A percentile compares a stretch with the other conserved stretches of the same genome.
phyloP scores from a whole-genome alignment of 2,113 vertebrate species.

The Pseudopipra pipra region DNA sequence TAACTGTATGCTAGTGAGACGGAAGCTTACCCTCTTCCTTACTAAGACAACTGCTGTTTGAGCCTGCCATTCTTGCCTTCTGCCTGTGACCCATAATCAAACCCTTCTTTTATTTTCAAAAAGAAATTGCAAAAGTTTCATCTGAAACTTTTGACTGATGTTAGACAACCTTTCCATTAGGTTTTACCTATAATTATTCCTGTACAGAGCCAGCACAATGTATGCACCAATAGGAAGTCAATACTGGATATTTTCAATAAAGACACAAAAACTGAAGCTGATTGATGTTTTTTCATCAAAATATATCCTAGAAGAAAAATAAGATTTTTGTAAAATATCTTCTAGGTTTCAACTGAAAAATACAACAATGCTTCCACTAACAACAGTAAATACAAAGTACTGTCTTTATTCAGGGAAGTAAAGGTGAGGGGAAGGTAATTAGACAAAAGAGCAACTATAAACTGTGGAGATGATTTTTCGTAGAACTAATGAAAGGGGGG shows the following conservation, averaged over 20 bases:
- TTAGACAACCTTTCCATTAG: neutral
- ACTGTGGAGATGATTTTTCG: neutral
- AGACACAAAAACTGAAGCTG: neutral
- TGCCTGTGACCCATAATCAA: neutral
- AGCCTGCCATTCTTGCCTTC: neutral
- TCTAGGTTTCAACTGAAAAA: neutral
- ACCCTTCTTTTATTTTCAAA: neutral
- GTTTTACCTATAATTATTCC: neutral
- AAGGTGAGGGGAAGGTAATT: neutral
- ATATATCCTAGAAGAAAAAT: neutral
- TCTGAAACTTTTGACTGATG: neutral
- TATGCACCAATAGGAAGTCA: neutral
- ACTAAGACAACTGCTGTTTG: neutral
- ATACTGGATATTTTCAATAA: neutral
- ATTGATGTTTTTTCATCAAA: neutral
- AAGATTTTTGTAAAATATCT: neutral
- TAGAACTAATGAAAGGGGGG: neutral
- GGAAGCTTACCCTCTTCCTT: neutral
- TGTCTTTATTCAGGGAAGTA: neutral
- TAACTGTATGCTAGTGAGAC: neutral
- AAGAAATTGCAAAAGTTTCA: neutral
- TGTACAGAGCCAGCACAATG: neutral
- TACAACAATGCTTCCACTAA: neutral
- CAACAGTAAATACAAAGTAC: neutral
- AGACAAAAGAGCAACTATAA: neutral